These are phyloP conservation scores for Eudyptes chrysolophus DNA, from an alignment of 2,113 vertebrate genomes.

Conservation along the genomic window DNA sequence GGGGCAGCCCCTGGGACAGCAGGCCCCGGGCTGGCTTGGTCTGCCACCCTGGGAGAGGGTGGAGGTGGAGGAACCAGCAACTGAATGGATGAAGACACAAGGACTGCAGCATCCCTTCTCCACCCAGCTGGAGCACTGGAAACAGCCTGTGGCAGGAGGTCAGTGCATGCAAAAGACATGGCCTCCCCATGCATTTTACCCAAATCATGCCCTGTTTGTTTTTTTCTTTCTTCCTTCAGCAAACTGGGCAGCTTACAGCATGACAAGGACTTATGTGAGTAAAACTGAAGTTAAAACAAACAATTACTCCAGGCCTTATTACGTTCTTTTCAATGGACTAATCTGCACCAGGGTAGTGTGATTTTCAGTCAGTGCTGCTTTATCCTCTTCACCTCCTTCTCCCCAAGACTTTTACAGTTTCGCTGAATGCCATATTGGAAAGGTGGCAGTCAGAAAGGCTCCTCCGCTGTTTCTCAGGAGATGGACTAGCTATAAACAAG, in stretches of 20 bases:
- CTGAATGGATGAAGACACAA: neutral
- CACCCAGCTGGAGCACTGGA: neutral
- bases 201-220: neutral
- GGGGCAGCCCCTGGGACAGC: neutral
- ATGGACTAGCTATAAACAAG: neutral
- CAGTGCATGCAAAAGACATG: neutral
- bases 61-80: neutral
- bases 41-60: neutral
- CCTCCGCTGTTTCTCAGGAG: neutral
- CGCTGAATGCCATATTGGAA: neutral
- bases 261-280: neutral
- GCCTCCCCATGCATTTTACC: neutral
- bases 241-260: neutral
- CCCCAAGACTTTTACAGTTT: neutral
- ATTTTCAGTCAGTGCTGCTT: neutral
- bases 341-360: fast-evolving
- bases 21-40: neutral
- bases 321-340: neutral
- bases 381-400: neutral
- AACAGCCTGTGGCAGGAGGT: neutral
- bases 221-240: neutral
- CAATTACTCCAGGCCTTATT: neutral
- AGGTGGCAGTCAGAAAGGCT: neutral
- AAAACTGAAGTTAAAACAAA: neutral
- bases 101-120: neutral